phyloP scores from a whole-genome alignment of 2,113 vertebrate species.

The Lagopus leucura region DNA sequence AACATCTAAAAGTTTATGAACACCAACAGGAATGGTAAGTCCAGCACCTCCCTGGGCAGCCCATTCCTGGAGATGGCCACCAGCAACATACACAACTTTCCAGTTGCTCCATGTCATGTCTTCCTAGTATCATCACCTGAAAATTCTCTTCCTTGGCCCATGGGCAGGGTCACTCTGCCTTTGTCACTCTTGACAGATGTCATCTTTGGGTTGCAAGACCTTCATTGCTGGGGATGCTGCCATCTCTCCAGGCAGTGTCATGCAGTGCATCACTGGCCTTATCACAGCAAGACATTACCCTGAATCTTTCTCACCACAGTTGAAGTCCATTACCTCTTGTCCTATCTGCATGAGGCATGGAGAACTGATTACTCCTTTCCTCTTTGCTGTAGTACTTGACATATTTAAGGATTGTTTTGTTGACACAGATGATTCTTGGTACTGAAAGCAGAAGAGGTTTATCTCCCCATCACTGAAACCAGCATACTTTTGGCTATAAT shows the following conservation, averaged over 20 bases:
- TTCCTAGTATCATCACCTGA: not conserved
- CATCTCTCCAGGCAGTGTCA: constrained; percentile 30
- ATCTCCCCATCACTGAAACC: constrained; percentile 15
- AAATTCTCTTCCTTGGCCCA: not conserved
- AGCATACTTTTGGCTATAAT: not conserved
- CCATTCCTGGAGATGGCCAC: not conserved
- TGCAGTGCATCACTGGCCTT: not conserved
- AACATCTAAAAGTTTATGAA: too few relatives aligned
- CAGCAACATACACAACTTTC: not conserved
- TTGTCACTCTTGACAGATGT: not conserved
- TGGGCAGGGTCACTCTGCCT: not conserved
- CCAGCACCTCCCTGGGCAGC: too few relatives aligned
- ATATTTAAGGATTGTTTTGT: constrained; percentile 35
- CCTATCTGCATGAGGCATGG: constrained; percentile 8
- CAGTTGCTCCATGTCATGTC: not conserved
- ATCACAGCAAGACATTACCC: constrained; percentile 30
- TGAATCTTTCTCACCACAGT: constrained; percentile 27
- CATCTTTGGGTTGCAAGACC: constrained; percentile 17
- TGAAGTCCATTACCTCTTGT: constrained; percentile 42
- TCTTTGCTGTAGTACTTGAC: not conserved
- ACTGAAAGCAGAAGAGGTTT: constrained; percentile 38
- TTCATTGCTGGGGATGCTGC: not conserved
- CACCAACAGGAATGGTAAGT: too few relatives aligned
- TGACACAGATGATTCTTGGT: constrained; percentile 6
- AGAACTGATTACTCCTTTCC: constrained; percentile 46